Evolutionary conservation across 2,888 invertebrate species (phyloP).

Genomic region (Diachrysia chrysitis): DNA sequence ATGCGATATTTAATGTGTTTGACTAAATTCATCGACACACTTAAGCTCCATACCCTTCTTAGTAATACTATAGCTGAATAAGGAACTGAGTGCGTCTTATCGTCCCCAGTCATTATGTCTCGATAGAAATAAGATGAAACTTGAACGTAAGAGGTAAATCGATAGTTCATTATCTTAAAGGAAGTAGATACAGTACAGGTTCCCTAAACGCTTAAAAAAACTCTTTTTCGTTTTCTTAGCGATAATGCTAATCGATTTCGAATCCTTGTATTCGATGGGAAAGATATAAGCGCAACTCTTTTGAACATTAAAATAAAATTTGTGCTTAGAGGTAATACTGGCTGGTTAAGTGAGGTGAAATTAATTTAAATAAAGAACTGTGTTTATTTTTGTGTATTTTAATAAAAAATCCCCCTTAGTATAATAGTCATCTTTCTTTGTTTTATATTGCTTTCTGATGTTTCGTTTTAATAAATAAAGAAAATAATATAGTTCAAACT

Average conservation of each 20-base stretch:
- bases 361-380: too few relatives aligned
- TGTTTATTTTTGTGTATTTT: too few relatives aligned
- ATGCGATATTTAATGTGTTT: neutral
- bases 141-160: constrained; percentile 40
- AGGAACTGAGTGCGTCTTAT: constrained; percentile 34
- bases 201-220: constrained; percentile 14
- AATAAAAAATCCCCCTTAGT: too few relatives aligned
- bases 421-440: too few relatives aligned
- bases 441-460: too few relatives aligned
- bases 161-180: constrained; percentile 49
- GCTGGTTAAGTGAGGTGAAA: too few relatives aligned
- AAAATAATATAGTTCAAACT: too few relatives aligned
- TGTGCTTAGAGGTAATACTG: too few relatives aligned
- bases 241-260: constrained; percentile 4
- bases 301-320: too few relatives aligned
- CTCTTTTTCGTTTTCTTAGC: constrained; percentile 24
- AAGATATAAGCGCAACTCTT: neutral
- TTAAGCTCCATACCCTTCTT: constrained; percentile 11
- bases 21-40: neutral
- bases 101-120: constrained; percentile 48
- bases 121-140: constrained; percentile 55
- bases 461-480: too few relatives aligned
- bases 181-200: constrained; percentile 12
- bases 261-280: neutral
- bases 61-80: constrained; percentile 28